Conservation (phyloP, 92 coral and sea anemone species). For the Scolanthus callimorphus region DNA sequence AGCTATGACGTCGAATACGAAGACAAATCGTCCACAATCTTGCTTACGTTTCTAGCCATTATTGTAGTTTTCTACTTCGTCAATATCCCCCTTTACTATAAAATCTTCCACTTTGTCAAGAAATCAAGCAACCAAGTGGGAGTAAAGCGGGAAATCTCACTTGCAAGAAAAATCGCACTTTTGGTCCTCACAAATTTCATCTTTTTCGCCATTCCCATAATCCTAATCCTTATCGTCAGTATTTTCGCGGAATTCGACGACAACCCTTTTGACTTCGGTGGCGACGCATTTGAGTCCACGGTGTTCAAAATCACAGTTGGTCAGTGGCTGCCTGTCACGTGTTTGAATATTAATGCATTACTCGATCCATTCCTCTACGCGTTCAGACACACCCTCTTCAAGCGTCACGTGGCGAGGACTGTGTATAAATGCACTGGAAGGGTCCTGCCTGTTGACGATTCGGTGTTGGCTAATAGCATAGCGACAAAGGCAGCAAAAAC, state of each 20-base stretch:
- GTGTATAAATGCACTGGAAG: constrained; percentile 8
- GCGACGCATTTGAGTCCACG: constrained; percentile 65
- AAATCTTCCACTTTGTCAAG: constrained; percentile 60
- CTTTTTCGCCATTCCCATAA: constrained; percentile 69
- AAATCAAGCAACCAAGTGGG: constrained; percentile 46
- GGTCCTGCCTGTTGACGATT: constrained; percentile 24
- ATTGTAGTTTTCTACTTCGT: constrained; percentile 43
- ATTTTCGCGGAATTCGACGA: constrained; percentile 42
- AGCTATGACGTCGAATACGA: constrained; percentile 49
- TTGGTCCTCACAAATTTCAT: constrained; percentile 61
- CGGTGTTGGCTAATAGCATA: background rate
- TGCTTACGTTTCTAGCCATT: constrained; percentile 35
- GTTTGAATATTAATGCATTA: constrained; percentile 66
- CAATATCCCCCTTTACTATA: constrained; percentile 53
- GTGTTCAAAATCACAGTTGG: constrained; percentile 63
- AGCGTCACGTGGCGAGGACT: constrained; percentile 28
- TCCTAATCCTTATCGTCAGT: constrained; percentile 45
- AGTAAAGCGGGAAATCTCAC: constrained; percentile 54
- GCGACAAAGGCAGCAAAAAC: background rate
- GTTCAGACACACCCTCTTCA: constrained; percentile 53
- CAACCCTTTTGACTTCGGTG: constrained; percentile 63
- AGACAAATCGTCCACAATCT: constrained; percentile 50
- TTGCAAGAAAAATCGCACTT: constrained; percentile 60
- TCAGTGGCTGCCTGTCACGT: constrained; percentile 84
- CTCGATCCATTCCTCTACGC: constrained; percentile 74